Base-by-base conservation (phyloP, 1,140 invertebrate genomes). In the Halotydeus destructor region DNA sequence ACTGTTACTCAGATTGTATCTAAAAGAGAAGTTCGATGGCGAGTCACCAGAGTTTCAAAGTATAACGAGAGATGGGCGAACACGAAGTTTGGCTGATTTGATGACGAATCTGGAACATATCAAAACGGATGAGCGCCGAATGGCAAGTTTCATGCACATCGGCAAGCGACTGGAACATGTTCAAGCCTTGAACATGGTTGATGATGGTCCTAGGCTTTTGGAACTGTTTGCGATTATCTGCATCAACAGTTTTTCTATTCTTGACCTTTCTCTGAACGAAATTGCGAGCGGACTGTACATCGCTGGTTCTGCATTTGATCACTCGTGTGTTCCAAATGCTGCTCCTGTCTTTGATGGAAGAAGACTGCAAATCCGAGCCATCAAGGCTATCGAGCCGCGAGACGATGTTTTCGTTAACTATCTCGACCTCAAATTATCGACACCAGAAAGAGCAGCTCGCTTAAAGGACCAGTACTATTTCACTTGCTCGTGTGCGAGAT, bases 261-360 rank as follows among this genome's bases (percentile, higher is more conserved):
- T 43, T 12, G 23, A 44, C 27, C 18, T 11, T n/a, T n/a, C n/a
- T n/a, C n/a, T n/a, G n/a, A n/a, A 30, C 22, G 27, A 31, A 19
- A 43, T 46, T 31, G 45, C 40, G 12, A 18, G 18, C 4, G 40
- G 18, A 9, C 2, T 46, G 1, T 46, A 36, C 26, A 28, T 46
- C 9, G 22, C 24, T 18, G 37, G 22, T 3, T 88, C 84, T 0
- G 65, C 83, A 21, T 67, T 88, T 38, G 80, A 93, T 61, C 85
- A 93, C 60, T 82, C 78, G 42, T 93, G 85, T 57, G 58, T 69
- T 38, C 83, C 85, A 2, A 89, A 85, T 61, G 80, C 81, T 1
- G 70, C 80, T 8, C 75, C 76, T 27, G 70, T 73, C 16, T 93
- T 91, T 54, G 67, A 77, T 52, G 82, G 83, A 3, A 76, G 69